Base-by-base conservation (phyloP, 2,888 invertebrate species). In the Caenorhabditis angaria region DNA sequence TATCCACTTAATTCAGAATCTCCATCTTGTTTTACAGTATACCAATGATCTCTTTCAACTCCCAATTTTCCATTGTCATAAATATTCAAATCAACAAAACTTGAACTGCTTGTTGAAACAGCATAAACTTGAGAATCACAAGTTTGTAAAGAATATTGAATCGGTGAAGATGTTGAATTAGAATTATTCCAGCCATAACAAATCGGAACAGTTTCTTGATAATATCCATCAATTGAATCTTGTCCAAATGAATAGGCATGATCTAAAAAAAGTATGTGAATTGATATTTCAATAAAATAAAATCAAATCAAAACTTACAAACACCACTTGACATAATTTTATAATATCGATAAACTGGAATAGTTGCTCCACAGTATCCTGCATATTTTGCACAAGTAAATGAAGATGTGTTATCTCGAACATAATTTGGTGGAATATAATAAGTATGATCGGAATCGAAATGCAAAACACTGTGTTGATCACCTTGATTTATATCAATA, bases 301-400 rank as follows among this genome's bases (percentile, higher is more conserved):
- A 20, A 25, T 22, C 35, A 64, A 64, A 53, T 24, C 41, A 41
- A n/a, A 20, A 74, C 81, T 70, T 57, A 81, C 80, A 80, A 14
- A 82, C 64, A 57, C 81, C 82, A 18, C 59, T 62, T 14, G 65
- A 50, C 1, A 76, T 66, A 10, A 78, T 63, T 50, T 65, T 66
- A 55, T 80, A 81, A 57, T 82, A 76, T 28, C 82, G 64, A 57
- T 80, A 81, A 47, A 82, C 59, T 20, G 82, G 82, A 25, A 82
- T 67, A 14, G 77, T 76, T 27, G 82, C 80, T 25, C 82, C 82
- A 59, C 82, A 82, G 32, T 65, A 76, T 12, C 81, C 81, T 14
- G 69, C 55, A 18, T 20, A 22, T 1, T 51, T 41, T 18, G 53
- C 62, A 27, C 73, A 73, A 14, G 62, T 41, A 12, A 73, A 56